phyloP scores from a whole-genome alignment of 2,113 vertebrate species.

The Sander lucioperca region DNA sequence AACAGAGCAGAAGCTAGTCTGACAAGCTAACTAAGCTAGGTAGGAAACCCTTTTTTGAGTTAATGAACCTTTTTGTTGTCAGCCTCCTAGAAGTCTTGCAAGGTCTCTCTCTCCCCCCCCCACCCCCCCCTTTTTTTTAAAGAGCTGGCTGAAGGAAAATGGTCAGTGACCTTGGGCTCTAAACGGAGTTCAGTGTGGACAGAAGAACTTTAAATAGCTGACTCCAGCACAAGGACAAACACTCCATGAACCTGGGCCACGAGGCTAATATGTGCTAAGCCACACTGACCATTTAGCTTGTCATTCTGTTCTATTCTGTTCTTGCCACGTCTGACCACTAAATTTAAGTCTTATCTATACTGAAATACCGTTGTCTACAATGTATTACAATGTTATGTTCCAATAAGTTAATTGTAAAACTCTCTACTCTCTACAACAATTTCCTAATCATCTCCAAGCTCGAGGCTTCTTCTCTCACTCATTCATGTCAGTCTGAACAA shows the following conservation, averaged over 20 bases:
- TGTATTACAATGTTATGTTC: background rate
- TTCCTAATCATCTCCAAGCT: background rate
- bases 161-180: slow-evolving; percentile 33
- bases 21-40: background rate
- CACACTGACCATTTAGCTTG: slow-evolving; percentile 3
- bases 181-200: slow-evolving; percentile 10
- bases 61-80: slow-evolving; percentile 7
- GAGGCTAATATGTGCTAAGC: slow-evolving; percentile 15
- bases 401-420: background rate
- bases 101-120: slow-evolving; percentile 18
- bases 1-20: background rate
- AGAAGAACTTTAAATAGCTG: slow-evolving; percentile 41
- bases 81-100: slow-evolving; percentile 1
- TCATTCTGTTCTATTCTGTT: background rate
- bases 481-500: background rate
- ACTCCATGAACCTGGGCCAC: slow-evolving; percentile 24
- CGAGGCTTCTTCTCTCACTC: background rate
- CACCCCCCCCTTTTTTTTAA: background rate
- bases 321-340: background rate
- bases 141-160: slow-evolving; percentile 10
- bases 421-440: background rate
- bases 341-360: background rate
- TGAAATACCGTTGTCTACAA: background rate
- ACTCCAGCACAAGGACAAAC: slow-evolving; percentile 35
- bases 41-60: background rate